Conservation (phyloP, 2,797 vertebrate genomes). For the Triplophysa yarkandensis region DNA sequence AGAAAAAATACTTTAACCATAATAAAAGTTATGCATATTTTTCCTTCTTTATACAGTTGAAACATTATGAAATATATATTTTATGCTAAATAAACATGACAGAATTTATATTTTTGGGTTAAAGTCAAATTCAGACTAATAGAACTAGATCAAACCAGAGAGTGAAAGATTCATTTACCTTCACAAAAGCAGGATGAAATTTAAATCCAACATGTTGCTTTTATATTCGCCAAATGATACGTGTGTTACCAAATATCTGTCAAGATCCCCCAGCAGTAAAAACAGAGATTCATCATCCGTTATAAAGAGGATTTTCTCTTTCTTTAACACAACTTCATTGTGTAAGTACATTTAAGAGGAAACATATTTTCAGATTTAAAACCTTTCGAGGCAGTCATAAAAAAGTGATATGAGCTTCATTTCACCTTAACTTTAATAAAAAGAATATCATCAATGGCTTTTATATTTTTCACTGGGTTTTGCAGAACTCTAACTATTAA, state of each 20-base stretch:
- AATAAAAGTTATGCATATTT: too few species aligned
- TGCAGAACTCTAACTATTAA: too few species aligned
- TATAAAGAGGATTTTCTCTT: conserved; percentile 30
- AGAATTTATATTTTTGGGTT: not conserved
- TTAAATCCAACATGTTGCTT: conserved; percentile 28
- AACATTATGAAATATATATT: not conserved
- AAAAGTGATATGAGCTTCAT: too few species aligned
- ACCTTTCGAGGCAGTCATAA: too few species aligned
- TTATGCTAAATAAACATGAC: not conserved
- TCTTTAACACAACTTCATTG: conserved; percentile 16
- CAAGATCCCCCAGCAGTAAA: conserved; percentile 2
- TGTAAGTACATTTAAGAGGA: too few species aligned
- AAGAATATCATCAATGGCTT: too few species aligned
- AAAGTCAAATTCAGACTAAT: not conserved
- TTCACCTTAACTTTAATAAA: too few species aligned
- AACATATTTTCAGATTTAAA: too few species aligned
- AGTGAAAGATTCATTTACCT: conserved; percentile 25
- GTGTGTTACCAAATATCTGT: conserved; percentile 28
- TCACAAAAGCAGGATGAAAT: conserved; percentile 17
- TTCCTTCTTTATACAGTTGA: too few species aligned
- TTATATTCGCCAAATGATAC: conserved; percentile 15
- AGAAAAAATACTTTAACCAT: not conserved
- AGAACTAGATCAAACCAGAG: not conserved
- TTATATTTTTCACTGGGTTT: too few species aligned
- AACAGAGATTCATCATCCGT: conserved; percentile 11